Evolutionary conservation across 2,797 vertebrate species (phyloP), one percentile per base, ranked within the genome.

Genomic region (Hybognathus amarus): DNA sequence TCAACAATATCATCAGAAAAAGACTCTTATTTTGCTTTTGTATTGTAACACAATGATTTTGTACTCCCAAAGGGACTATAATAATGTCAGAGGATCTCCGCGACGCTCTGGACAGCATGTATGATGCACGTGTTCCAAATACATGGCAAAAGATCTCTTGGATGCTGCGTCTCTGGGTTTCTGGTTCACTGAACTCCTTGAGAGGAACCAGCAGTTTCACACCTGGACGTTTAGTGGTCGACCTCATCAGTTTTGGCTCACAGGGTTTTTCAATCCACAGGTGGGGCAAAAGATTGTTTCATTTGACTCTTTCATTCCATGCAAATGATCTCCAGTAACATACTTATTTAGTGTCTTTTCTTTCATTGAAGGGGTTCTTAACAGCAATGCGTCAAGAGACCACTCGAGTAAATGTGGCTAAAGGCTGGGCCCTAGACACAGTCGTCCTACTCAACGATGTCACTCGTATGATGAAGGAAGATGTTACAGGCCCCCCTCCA

Each of bases 181-280:
- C 93, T 97, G 96, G 96, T 97, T 96, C 92, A 95, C 94, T 27
- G 96, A 97, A 84, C 92, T 96, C 42, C 92, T 97, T 87, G 96
- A 97, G 86, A 91, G 96, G 90, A 96, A 96, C 91, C 94, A 93
- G 77, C 96, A 97, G 90, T 96, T 97, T 77, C 87, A 94, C 84
- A 84, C 20, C 68, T 97, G 96, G 95, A 91, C 95, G 63, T 83
- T 93, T 87, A n/a, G 83, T 33, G 95, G 95, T 0, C 89, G 93
- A 9, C 96, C 96, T 0, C 89, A 94, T 89, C 94, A 94, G 79
- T 97, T 97, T 92, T 97, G 96, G 96, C 92, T 97, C 88, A 95
- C 95, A 0, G 96, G 96, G 71, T 96, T 97, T 92, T 97, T 97
- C 89, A 97, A 96, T 90, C 96, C 96, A 6, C 96, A 97, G 94